Evolutionary conservation across 2,888 invertebrate genomes (phyloP).

Genomic region (Sinelater perroti): DNA sequence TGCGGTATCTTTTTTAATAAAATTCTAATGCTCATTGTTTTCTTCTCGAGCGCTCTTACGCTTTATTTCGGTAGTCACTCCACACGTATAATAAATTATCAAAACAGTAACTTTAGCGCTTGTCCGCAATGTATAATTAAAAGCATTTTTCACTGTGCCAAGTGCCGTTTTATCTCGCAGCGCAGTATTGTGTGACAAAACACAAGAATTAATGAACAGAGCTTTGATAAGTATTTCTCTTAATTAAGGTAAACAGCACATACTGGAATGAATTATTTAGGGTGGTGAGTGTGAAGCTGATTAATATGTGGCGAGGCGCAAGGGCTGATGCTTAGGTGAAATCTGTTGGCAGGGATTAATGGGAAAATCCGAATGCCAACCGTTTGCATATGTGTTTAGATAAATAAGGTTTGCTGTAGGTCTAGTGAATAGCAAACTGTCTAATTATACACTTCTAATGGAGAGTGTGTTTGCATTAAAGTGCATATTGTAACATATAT

Average conservation of each 20-base stretch:
- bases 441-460: constrained; percentile 31
- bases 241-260: constrained; percentile 35
- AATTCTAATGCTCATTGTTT: too few species aligned
- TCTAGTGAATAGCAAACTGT: constrained; percentile 25
- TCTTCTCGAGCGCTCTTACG: too few species aligned
- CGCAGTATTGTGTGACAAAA: constrained; percentile 19
- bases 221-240: constrained; percentile 34
- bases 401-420: constrained; percentile 32
- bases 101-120: constrained; percentile 21
- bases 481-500: too few species aligned
- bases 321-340: constrained; percentile 34
- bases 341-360: constrained; percentile 36
- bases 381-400: constrained; percentile 34
- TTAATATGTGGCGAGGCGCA: constrained; percentile 34
- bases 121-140: constrained; percentile 25
- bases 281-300: constrained; percentile 34
- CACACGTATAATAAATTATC: constrained; percentile 31
- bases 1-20: too few species aligned
- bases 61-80: constrained; percentile 12
- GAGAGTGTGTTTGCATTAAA: too few species aligned
- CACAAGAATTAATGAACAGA: constrained; percentile 26
- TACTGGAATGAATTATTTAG: constrained; percentile 34
- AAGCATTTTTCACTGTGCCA: constrained; percentile 20
- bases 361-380: constrained; percentile 29
- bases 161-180: constrained; percentile 12